Base-by-base conservation (phyloP, 2,797 vertebrate genomes). In the Pangasius djambal region DNA sequence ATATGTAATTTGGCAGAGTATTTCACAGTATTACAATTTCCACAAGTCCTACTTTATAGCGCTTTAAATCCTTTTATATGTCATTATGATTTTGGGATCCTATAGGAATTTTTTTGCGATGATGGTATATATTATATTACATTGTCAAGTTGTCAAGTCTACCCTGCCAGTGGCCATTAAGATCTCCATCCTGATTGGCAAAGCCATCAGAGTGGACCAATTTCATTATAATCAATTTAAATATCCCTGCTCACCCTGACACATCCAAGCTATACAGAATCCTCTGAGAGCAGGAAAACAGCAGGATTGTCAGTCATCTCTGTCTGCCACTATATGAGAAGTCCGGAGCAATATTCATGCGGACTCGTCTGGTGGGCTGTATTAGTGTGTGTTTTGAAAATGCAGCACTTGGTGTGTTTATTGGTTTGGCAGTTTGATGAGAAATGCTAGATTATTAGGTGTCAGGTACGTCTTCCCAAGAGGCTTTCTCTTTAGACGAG, bases 161-260 rank as follows among this genome's bases (percentile, higher is more conserved):
- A 79, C 82, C 89, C 90, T 92, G 93, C 93, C 92, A 85, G 81
- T 70, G 88, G 84, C 89, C 87, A 93, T 95, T 94, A 93, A 91
- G 93, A 88, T 91, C 83, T 72, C 89, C 89, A 91, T 94, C 92
- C 90, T 86, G 90, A 92, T 93, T 90, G 87, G 87, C 90, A 88
- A 69, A 91, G 86, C 82, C 91, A 91, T 93, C 93, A 92, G 81
- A 57, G 55, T 40, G 85, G 55, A 65, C 88, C 92, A 88, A 70
- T 91, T 92, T 92, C 87, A 86, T 93, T 92, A 91, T 90, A 95
- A 91, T 94, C 91, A 92, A 83, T 94, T 93, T 89, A 63, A 91
- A 91, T 89, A 91, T 92, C 89, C 88, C 88, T 78, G 91, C 91
- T 93, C 93, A 94, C 90, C 93, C 92, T 92, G 89, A 91, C 89